phyloP scores from a whole-genome alignment of 1,140 invertebrate genomes.

The Neotoxoptera formosana region DNA sequence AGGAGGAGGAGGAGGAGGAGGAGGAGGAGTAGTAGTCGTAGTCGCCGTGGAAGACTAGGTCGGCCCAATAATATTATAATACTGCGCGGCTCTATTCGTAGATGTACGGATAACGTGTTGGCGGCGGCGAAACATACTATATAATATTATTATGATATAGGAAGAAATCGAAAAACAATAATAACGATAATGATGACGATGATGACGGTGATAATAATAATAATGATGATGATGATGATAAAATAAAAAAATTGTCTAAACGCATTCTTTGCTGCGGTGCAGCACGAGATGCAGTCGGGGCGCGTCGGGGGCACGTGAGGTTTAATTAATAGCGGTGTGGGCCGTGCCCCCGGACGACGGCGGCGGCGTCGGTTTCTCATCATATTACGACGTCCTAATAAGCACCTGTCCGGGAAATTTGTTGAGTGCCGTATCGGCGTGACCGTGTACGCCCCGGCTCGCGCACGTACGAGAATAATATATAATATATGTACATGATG shows the following conservation, averaged over 20 bases:
- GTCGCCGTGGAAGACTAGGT: background rate
- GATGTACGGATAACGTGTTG: constrained; percentile 27
- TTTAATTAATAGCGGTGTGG: constrained; percentile 54
- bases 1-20: no score
- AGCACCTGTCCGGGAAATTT: constrained; percentile 47
- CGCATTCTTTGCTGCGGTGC: background rate
- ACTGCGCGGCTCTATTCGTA: background rate
- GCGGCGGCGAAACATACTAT: background rate
- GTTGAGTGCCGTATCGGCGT: constrained; percentile 56
- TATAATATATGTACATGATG: background rate
- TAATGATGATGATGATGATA: no score
- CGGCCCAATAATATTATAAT: background rate
- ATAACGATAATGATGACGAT: background rate
- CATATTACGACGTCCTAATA: constrained; percentile 45
- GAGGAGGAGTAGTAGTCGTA: no score
- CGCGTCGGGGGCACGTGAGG: background rate
- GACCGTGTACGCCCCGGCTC: constrained; percentile 42
- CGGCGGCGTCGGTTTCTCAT: constrained; percentile 39
- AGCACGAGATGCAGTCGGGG: background rate
- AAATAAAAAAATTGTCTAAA: background rate
- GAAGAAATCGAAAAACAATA: background rate
- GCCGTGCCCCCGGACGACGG: constrained; percentile 20
- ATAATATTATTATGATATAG: background rate
- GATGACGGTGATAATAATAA: background rate
- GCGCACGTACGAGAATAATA: background rate